phyloP scores from a whole-genome alignment of 2,888 invertebrate genomes.

The Drosophila siamana region DNA sequence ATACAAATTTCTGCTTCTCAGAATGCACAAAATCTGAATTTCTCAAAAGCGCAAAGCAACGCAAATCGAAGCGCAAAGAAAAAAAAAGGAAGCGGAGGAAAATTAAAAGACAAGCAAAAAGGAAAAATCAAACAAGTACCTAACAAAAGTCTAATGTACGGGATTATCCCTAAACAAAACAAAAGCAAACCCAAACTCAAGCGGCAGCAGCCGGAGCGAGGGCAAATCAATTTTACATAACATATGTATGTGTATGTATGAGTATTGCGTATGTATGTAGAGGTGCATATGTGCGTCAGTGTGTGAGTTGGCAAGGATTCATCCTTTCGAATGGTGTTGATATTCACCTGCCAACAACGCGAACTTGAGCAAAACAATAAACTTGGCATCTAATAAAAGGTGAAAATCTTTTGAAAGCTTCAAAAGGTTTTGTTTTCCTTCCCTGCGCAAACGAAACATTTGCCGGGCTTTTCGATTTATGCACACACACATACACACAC shows the following conservation, averaged over 20 bases:
- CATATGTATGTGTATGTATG: slow-evolving; percentile 4
- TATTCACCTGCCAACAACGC: slow-evolving; percentile 52
- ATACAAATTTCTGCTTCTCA: slow-evolving; percentile 58
- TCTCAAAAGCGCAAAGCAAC: slow-evolving; percentile 12
- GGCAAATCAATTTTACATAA: slow-evolving; percentile 80
- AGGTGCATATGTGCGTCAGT: neutral
- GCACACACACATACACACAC: neutral
- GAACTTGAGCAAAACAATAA: slow-evolving; percentile 78
- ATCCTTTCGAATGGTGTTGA: slow-evolving; percentile 64
- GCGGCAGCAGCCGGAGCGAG: slow-evolving; percentile 25
- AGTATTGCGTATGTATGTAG: slow-evolving; percentile 8
- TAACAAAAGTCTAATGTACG: slow-evolving; percentile 76
- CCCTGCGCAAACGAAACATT: slow-evolving; percentile 34
- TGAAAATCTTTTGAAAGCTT: slow-evolving; percentile 80
- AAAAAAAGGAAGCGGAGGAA: slow-evolving; percentile 18
- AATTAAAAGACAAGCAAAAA: slow-evolving; percentile 29
- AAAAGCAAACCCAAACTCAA: slow-evolving; percentile 45
- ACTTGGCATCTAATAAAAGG: slow-evolving; percentile 81
- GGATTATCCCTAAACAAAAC: slow-evolving; percentile 78
- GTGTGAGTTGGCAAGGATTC: slow-evolving; percentile 37
- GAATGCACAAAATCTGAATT: slow-evolving; percentile 65
- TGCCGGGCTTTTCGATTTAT: slow-evolving; percentile 43
- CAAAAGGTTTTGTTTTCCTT: slow-evolving; percentile 62
- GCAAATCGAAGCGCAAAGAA: slow-evolving; percentile 21
- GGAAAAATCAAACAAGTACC: slow-evolving; percentile 66